Percentiles rank a stretch among this genome's conserved stretches.
phyloP scores from a whole-genome alignment of 2,888 invertebrate genomes.

The Dynastes grantii region DNA sequence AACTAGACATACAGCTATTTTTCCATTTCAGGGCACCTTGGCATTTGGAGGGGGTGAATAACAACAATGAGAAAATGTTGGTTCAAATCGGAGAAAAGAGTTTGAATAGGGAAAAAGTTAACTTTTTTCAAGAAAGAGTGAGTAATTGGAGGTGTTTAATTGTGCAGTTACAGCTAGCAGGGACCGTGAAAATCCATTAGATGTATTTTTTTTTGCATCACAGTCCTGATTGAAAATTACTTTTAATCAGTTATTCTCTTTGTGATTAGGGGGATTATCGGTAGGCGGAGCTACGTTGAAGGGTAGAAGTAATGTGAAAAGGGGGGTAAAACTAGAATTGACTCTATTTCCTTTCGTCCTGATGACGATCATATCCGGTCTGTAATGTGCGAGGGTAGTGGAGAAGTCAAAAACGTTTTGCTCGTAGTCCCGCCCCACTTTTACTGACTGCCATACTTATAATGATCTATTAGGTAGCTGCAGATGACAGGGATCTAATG shows the following conservation, averaged over 20 bases:
- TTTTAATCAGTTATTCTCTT: slow-evolving; percentile 14
- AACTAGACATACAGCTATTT: too few relatives aligned
- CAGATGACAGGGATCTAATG: slow-evolving; percentile 57
- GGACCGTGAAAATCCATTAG: too few relatives aligned
- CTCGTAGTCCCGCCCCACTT: slow-evolving; percentile 53
- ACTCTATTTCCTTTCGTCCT: slow-evolving; percentile 60
- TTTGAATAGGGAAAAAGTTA: too few relatives aligned
- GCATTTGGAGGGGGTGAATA: too few relatives aligned
- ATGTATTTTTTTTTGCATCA: neutral
- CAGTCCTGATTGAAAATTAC: neutral
- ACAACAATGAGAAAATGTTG: too few relatives aligned
- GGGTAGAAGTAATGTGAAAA: slow-evolving; percentile 9
- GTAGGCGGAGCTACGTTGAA: slow-evolving; percentile 11
- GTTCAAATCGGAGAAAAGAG: too few relatives aligned
- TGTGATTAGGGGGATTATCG: slow-evolving; percentile 22
- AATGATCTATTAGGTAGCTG: slow-evolving; percentile 59
- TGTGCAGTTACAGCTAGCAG: too few relatives aligned
- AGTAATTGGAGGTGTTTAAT: too few relatives aligned
- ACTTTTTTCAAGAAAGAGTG: too few relatives aligned
- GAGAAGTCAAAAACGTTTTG: slow-evolving; percentile 44
- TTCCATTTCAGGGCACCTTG: too few relatives aligned
- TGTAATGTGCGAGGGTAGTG: slow-evolving; percentile 53
- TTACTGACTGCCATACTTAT: slow-evolving; percentile 38
- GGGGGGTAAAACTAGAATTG: slow-evolving; percentile 56
- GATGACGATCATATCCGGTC: slow-evolving; percentile 61